These are phyloP conservation scores for Argyresthia albistria DNA, from an alignment of 2,888 invertebrate genomes.

Conservation along the genomic window DNA sequence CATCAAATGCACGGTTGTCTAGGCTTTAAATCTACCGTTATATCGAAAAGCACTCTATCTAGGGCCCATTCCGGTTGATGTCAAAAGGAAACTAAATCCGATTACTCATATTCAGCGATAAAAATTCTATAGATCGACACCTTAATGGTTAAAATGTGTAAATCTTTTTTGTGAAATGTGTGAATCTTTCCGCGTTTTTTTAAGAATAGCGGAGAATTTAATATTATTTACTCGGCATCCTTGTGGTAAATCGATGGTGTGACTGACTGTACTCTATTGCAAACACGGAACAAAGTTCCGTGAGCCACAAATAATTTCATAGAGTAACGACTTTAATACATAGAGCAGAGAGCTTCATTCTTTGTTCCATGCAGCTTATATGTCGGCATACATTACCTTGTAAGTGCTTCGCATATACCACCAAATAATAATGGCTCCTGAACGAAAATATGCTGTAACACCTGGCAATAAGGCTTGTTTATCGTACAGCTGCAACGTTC, in stretches of 20 bases:
- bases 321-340: constrained; percentile 16
- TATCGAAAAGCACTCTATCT: constrained; percentile 24
- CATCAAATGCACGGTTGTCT: constrained; percentile 31
- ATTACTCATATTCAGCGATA: constrained; percentile 13
- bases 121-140: neutral
- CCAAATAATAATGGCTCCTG: neutral
- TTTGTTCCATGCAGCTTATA: constrained; percentile 24
- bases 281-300: neutral
- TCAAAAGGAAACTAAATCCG: constrained; percentile 14
- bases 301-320: constrained; percentile 7
- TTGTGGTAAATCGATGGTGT: no score
- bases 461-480: constrained; percentile 29
- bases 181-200: no score
- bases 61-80: constrained; percentile 5
- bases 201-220: no score
- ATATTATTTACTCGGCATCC: no score
- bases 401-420: constrained; percentile 24
- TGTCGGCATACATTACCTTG: constrained; percentile 26
- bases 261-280: neutral
- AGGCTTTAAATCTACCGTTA: constrained; percentile 36
- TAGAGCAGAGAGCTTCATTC: constrained; percentile 17
- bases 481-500: constrained; percentile 13
- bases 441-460: constrained; percentile 20
- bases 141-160: neutral
- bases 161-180: neutral